Conservation (phyloP, 2,888 invertebrate species). For the Drosophila greeni region DNA sequence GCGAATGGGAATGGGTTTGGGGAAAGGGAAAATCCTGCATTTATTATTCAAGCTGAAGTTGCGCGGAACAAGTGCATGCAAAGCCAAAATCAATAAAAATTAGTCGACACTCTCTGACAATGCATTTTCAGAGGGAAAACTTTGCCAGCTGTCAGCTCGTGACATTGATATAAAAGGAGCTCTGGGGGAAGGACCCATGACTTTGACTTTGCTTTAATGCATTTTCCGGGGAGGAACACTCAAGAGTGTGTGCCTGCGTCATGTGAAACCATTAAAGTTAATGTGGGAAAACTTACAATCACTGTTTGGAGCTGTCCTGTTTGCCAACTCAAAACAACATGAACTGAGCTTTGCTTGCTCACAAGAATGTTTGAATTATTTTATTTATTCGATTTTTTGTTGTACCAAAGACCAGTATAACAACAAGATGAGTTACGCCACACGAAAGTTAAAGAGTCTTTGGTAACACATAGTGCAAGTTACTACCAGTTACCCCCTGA, state of each 20-base stretch:
- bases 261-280: slow-evolving; percentile 28
- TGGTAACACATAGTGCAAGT: neutral
- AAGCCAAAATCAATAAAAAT: slow-evolving; percentile 38
- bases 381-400: too few species aligned
- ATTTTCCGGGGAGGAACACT: slow-evolving; percentile 24
- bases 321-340: slow-evolving; percentile 12
- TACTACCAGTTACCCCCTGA: neutral
- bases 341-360: neutral
- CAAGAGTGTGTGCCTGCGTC: slow-evolving; percentile 5
- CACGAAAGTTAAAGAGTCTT: neutral
- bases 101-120: slow-evolving; percentile 36
- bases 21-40: slow-evolving; percentile 16
- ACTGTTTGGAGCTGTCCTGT: slow-evolving; percentile 10
- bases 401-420: neutral
- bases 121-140: slow-evolving; percentile 11
- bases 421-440: neutral
- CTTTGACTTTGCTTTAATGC: slow-evolving; percentile 32
- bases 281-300: slow-evolving; percentile 20
- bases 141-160: slow-evolving; percentile 31
- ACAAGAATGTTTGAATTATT: neutral
- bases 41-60: slow-evolving; percentile 15
- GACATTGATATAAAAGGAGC: slow-evolving; percentile 25
- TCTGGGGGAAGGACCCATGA: slow-evolving; percentile 17
- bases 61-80: slow-evolving; percentile 17
- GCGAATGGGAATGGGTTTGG: neutral